Base-by-base conservation (phyloP, 1,140 invertebrate species). In the Drosophila bocqueti region DNA sequence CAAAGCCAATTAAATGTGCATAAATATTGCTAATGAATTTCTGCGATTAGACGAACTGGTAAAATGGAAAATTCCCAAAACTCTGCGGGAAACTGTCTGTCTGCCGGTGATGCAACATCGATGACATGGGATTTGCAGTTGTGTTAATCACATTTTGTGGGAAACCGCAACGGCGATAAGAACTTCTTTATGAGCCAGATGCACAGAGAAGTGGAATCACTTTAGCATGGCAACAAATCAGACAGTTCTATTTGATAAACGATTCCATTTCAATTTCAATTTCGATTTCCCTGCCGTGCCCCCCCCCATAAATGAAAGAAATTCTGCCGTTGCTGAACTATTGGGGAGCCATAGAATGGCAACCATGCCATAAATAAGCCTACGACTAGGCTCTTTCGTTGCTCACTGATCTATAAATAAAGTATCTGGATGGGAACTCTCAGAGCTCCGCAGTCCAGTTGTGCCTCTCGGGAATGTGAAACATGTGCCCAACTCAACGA, bases 1-100 rank as follows among this genome's bases (percentile, higher is more conserved):
- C 77, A 36, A 68, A 55, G 66, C 40, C 84, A 89, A 87, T 87
- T 87, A 87, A 74, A 89, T 58, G 62, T 50, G 54, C 77, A 83
- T 89, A 84, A 87, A 89, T 81, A 83, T 78, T 66, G 63, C 66
- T 83, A 81, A 89, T 83, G 69, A 75, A 67, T 80, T 86, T 80
- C 49, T 18, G 38, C 26, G 24, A 43, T 49, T 58, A 62, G 26
- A 67, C 31, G 29, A 46, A 61, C 38, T 61, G 57, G 49, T 34
- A 38, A 42, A 59, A 34, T 47, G 43, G n/a, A 8, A 36, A 36
- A 58, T 46, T 7, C 21, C 24, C 29, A 45, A 16, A 34, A 38
- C 47, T 11, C 8, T 3, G 16, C 26, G 36, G 29, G 15, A 34
- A 54, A 45, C 31, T 13, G 47, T 54, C 31, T 13, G 47, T 54